phyloP scores from a whole-genome alignment of 2,113 vertebrate species.

The Myodes glareolus region DNA sequence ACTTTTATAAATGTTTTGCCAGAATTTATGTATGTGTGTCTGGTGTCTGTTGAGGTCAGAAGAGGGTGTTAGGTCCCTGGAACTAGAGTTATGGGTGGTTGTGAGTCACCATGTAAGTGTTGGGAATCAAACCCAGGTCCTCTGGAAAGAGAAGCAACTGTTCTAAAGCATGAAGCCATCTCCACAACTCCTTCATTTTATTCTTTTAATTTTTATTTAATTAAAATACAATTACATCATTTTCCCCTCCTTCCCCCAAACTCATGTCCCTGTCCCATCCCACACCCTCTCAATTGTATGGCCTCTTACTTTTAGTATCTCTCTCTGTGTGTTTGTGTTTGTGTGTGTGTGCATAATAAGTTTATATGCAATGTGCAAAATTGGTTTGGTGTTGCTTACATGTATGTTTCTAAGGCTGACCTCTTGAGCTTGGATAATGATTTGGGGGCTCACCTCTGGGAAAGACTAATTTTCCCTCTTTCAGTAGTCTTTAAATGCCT shows the following conservation, averaged over 20 bases:
- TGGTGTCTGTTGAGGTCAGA: background rate
- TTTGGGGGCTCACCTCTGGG: background rate
- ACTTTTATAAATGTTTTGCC: background rate
- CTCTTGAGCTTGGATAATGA: background rate
- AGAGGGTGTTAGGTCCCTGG: too few species aligned
- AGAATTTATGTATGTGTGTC: background rate
- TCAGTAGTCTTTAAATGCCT: background rate
- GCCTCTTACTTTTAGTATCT: background rate
- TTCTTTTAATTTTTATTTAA: background rate
- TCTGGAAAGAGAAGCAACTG: background rate
- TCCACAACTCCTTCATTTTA: background rate
- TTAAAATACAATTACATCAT: background rate
- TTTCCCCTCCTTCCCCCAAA: background rate
- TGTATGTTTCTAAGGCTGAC: background rate
- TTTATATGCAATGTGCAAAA: too few species aligned
- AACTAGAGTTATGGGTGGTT: background rate
- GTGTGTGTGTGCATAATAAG: accelerated
- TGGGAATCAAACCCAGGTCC: background rate
- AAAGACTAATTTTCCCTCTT: background rate
- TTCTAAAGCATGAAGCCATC: background rate
- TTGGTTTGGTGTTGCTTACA: too few species aligned
- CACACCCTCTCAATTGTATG: background rate
- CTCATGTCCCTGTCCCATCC: background rate
- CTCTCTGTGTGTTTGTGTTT: background rate
- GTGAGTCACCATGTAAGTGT: background rate